Base-by-base conservation (phyloP, 2,113 vertebrate species). In the Caloenas nicobarica region DNA sequence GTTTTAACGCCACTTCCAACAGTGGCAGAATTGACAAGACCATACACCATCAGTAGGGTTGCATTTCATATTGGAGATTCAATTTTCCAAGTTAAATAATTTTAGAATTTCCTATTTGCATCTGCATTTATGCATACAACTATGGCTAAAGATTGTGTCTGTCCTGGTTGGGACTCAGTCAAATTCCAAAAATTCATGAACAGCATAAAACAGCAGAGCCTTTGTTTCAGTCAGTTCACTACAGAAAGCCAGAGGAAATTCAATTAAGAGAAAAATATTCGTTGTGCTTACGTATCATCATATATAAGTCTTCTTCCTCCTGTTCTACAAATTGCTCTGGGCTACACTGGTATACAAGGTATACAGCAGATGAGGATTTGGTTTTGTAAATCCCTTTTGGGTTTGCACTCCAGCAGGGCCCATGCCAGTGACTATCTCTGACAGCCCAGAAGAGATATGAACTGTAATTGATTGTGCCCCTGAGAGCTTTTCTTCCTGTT, bases 381-480 rank as follows among this genome's bases (percentile, higher is more conserved):
- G 66, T 91, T 94, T 66, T 66, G 48, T 62, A 95, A 95, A 96
- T 89, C 95, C 88, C 69, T 86, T 80, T 90, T 81, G 76, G 71
- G 74, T 81, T 96, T 83, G 38, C 73, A 29, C 80, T 96, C 64
- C 64, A 79, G 82, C 69, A 93, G 80, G 73, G 77, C 70, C 86
- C 14, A 6, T 92, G 93, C 93, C 88, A 96, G 88, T 57, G 80
- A 92, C 93, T 95, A 24, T 95, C 86, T 91, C 88, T 88, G 92
- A 94, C 88, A 79, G 86, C 86, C 85, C 86, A 93, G 86, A 91
- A 76, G 61, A 96, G 95, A 92, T 88, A 96, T 34, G 88, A 96
- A 60, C 83, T 94, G 86, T 89, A 96, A 96, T 87, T 78, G 69
- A 93, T 85, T 92, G 95, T 91, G 72, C 92, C 92, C 92, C 73